phyloP scores from a whole-genome alignment of 2,888 invertebrate species.

The Cyaniris semiargus region DNA sequence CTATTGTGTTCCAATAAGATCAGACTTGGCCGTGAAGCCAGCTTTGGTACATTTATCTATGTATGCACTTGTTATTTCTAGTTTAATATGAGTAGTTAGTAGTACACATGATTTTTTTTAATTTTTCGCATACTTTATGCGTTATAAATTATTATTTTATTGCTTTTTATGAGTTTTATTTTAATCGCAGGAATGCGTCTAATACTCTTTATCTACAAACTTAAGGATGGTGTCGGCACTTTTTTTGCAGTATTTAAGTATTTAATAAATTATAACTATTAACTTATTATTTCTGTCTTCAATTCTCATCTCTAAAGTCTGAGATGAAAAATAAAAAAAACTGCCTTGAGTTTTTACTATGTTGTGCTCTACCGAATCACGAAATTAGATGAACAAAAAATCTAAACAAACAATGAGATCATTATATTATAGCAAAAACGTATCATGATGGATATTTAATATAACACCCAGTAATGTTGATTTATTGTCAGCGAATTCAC shows the following conservation, averaged over 20 bases:
- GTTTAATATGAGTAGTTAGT: background rate
- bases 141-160: too few species aligned
- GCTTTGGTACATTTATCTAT: background rate
- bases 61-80: background rate
- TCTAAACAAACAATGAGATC: background rate
- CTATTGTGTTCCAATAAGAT: slow-evolving; percentile 13
- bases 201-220: too few species aligned
- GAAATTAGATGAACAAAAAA: background rate
- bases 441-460: slow-evolving; percentile 4
- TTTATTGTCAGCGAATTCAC: background rate
- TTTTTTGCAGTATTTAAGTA: background rate
- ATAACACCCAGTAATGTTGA: background rate
- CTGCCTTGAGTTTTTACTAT: background rate
- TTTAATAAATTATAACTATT: too few species aligned
- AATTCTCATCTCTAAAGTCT: background rate
- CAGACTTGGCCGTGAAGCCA: background rate
- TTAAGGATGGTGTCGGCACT: background rate
- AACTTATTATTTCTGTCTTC: too few species aligned
- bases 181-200: too few species aligned
- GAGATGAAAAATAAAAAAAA: background rate
- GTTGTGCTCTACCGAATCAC: slow-evolving; percentile 7
- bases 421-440: background rate
- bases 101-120: background rate
- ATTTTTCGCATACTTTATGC: too few species aligned
- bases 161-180: too few species aligned